Percentiles rank a stretch among this genome's conserved stretches.
These are phyloP conservation scores for Sebastes cheni DNA, from an alignment of 2,797 vertebrate genomes.

Conservation along the genomic window DNA sequence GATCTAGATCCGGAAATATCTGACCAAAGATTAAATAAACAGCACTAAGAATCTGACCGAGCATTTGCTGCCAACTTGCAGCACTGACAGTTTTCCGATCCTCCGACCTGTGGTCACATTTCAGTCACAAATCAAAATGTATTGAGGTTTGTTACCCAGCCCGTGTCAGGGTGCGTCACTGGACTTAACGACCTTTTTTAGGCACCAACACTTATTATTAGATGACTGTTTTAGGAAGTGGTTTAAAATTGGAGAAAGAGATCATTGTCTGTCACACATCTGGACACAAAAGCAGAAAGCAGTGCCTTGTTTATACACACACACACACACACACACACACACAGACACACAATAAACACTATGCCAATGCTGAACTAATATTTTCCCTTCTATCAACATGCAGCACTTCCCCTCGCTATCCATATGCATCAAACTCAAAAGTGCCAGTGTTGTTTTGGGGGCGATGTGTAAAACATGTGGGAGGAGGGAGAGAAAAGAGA, in stretches of 20 bases:
- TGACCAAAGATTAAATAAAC: not conserved
- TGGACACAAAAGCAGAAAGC: conserved; percentile 5
- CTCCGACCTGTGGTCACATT: not conserved
- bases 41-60: not conserved
- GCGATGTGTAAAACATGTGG: conserved; percentile 24
- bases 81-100: not conserved
- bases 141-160: not conserved
- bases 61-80: not conserved
- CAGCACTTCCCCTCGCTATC: conserved; percentile 53
- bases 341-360: conserved; percentile 32
- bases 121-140: not conserved
- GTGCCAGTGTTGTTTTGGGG: conserved; percentile 40
- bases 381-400: conserved; percentile 64
- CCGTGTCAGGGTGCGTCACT: not conserved
- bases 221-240: not conserved
- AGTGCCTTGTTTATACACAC: conserved; percentile 12
- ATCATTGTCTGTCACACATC: conserved; percentile 8
- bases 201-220: not conserved
- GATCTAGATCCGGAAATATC: not conserved
- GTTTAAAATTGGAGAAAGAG: not conserved
- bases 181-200: not conserved
- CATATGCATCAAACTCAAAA: conserved; percentile 65
- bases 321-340: conserved; percentile 4
- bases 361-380: conserved; percentile 52
- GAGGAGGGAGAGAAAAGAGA: conserved; percentile 15